Evolutionary conservation across 2,797 vertebrate genomes (phyloP).

Genomic region (Intellagama lesueurii): DNA sequence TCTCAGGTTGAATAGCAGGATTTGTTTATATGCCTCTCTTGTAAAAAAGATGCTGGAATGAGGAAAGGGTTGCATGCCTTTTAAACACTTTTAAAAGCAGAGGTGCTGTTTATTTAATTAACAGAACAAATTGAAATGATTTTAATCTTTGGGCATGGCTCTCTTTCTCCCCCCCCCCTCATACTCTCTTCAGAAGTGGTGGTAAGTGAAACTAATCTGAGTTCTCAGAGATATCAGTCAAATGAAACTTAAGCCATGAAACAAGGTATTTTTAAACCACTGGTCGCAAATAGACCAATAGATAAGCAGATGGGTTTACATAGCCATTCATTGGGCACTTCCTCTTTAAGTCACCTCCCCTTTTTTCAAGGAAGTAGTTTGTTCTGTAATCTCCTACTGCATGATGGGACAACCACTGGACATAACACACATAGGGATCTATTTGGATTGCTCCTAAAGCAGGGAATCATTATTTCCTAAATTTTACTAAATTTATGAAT

Average conservation of each 20-base stretch:
- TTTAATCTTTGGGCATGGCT: background rate
- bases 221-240: rapidly evolving
- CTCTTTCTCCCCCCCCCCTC: background rate
- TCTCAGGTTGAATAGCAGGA: background rate
- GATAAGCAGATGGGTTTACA: no score
- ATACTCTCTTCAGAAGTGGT: background rate
- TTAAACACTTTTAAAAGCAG: background rate
- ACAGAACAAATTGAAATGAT: background rate
- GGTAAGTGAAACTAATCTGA: background rate
- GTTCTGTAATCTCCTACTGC: background rate
- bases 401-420: no score
- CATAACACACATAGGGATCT: no score
- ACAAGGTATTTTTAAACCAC: no score
- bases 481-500: no score
- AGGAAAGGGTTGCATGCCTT: background rate
- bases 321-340: background rate
- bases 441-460: no score
- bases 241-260: no score
- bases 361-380: background rate
- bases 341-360: background rate
- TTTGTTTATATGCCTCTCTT: background rate
- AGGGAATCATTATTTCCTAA: no score
- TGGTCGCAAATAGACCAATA: no score
- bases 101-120: background rate
- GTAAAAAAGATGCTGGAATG: background rate